Conservation (phyloP, 1,140 invertebrate genomes). For the Brachionus plicatilis region DNA sequence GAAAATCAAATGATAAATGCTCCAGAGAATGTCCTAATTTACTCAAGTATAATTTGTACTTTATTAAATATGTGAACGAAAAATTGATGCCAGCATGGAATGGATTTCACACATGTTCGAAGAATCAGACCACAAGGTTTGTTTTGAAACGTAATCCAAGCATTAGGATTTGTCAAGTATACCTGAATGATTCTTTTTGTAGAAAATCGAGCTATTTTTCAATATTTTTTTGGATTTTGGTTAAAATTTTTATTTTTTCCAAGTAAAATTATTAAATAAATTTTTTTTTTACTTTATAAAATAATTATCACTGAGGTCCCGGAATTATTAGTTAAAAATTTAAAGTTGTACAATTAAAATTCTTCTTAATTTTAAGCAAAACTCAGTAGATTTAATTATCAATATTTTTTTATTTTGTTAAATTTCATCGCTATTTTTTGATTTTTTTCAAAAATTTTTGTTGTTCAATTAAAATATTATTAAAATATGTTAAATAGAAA, state of each 20-base stretch:
- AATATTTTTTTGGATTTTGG: not conserved
- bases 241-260: not conserved
- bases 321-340: no score
- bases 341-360: no score
- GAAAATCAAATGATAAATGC: not conserved
- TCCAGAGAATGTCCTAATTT: not conserved
- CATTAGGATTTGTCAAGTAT: not conserved
- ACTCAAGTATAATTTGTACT: not conserved
- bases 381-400: no score
- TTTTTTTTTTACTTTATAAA: no score
- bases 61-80: not conserved
- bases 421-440: no score
- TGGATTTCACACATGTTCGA: not conserved
- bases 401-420: no score
- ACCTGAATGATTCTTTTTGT: not conserved
- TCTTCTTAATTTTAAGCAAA: no score
- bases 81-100: not conserved
- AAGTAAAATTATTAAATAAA: not conserved
- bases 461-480: no score
- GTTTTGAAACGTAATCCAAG: not conserved
- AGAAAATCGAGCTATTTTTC: not conserved
- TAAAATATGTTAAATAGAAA: no score
- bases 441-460: no score
- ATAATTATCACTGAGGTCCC: no score
- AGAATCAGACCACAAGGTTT: not conserved